Percentiles rank a stretch among this genome's conserved stretches.
Conservation (phyloP, 1,140 invertebrate genomes). For the Hycleus phaleratus region DNA sequence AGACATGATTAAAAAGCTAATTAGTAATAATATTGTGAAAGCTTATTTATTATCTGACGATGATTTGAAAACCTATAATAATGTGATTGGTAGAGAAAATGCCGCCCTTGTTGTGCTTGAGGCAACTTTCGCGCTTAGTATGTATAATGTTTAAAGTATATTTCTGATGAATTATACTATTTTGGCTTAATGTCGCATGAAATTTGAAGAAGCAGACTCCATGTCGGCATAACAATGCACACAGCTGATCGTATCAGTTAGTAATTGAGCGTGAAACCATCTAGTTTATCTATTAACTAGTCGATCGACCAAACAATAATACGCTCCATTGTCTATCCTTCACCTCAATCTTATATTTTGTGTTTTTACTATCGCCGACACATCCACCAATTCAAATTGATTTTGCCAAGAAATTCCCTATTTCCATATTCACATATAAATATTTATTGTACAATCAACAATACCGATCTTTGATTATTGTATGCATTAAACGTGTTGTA, state of each 20-base stretch:
- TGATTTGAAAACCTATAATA: conserved; percentile 12
- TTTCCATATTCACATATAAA: no score
- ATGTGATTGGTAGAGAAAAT: conserved; percentile 12
- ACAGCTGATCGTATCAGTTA: conserved; percentile 34
- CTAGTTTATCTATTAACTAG: conserved; percentile 39
- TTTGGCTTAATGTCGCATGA: conserved; percentile 40
- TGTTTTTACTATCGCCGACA: conserved; percentile 6
- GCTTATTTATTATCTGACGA: conserved; percentile 13
- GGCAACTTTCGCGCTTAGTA: no score
- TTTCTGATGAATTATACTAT: conserved; percentile 35
- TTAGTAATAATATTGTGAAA: conserved; percentile 7
- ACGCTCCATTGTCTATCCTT: conserved; percentile 33
- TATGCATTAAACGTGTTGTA: background rate
- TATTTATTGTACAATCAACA: background rate
- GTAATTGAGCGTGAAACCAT: conserved; percentile 38
- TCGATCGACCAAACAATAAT: conserved; percentile 30
- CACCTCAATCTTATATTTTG: conserved; percentile 11
- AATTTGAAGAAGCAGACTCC: conserved; percentile 36
- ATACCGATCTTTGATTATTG: background rate
- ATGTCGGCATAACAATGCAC: conserved; percentile 33
- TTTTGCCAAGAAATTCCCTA: background rate
- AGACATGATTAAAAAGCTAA: background rate
- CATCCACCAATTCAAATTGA: conserved; percentile 9
- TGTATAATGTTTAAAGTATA: conserved; percentile 9
- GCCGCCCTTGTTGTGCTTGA: conserved; percentile 10